Evolutionary conservation across 2,113 vertebrate species (phyloP).

Genomic region (Ammodytes marinus): DNA sequence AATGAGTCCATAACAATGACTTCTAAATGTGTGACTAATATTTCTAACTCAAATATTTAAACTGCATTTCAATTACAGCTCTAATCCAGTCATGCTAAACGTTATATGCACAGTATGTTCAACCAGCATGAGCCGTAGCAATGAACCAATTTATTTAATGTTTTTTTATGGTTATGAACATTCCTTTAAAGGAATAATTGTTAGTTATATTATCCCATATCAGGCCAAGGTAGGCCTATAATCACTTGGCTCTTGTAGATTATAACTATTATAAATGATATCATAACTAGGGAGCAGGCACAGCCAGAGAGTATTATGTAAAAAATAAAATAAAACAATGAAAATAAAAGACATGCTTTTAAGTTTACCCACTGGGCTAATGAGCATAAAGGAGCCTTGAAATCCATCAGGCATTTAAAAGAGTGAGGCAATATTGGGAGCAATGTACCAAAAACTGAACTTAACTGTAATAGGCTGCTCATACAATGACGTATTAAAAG

Average conservation of each 20-base stretch:
- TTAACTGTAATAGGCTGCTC: conserved; percentile 18
- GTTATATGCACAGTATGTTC: neutral
- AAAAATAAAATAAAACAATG: too few species aligned
- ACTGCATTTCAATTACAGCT: neutral
- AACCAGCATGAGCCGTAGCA: neutral
- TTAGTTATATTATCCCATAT: neutral
- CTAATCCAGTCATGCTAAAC: neutral
- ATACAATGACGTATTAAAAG: conserved; percentile 12
- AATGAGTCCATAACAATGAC: neutral
- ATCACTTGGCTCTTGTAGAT: neutral
- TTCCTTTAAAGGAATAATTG: neutral
- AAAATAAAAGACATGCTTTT: neutral
- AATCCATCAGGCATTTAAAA: neutral
- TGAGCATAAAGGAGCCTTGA: neutral
- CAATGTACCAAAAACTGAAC: neutral
- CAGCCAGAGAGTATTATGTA: neutral
- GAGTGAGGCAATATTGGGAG: neutral
- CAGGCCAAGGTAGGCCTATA: conserved; percentile 3
- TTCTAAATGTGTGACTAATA: neutral
- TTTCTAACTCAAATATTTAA: neutral
- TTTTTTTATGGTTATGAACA: neutral
- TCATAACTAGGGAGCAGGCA: neutral
- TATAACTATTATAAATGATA: neutral
- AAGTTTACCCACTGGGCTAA: neutral
- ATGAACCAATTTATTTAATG: neutral